Evolutionary conservation across 1,140 invertebrate genomes (phyloP), one percentile per base, ranked within the genome.

Genomic region (Tenebrio molitor): DNA sequence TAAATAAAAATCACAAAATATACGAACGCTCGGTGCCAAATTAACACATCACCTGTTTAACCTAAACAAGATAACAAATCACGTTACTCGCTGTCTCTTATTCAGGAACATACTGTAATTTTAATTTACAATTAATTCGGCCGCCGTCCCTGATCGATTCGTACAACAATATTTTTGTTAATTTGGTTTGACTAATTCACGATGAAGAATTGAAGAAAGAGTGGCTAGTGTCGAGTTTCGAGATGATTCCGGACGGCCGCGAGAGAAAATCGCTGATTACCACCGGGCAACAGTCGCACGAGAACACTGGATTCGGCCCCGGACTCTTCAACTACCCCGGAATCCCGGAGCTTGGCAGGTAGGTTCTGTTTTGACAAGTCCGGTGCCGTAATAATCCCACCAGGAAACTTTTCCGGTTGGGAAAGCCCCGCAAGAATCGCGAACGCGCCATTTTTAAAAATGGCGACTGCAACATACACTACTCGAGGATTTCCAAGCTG

Each of bases 381-480:
- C n/a, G n/a, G n/a, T n/a, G n/a, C n/a, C n/a, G n/a, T n/a, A n/a
- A n/a, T n/a, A n/a, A n/a, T n/a, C n/a, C n/a, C n/a, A n/a, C n/a
- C n/a, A 58, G 50, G 12, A 58, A 58, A 29, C 21, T 58, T 4
- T 58, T 58, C 50, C 21, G 12, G 2, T 14, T 58, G 3, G 10
- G 25, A 1, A 58, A 58, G 14, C 50, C 23, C 0, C 50, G 23
- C 50, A 58, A 58, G 12, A 58, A 39, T 19, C 89, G 93, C 36
- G 88, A 93, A 77, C 86, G 95, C 3, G 93, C 96, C 0, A 92
- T 99, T 15, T 90, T 96, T 76, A 98, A 98, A 85, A 97, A 95
- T 86, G 97, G 97, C 2, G 96, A 97, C 76, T 97, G 95, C 82
- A 41, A 91, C 58, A 74, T 80, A 7, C 63, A 77, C 1, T 74